These are phyloP conservation scores for Malurus elegans DNA, from an alignment of 2,113 vertebrate species.

Conservation along the genomic window DNA sequence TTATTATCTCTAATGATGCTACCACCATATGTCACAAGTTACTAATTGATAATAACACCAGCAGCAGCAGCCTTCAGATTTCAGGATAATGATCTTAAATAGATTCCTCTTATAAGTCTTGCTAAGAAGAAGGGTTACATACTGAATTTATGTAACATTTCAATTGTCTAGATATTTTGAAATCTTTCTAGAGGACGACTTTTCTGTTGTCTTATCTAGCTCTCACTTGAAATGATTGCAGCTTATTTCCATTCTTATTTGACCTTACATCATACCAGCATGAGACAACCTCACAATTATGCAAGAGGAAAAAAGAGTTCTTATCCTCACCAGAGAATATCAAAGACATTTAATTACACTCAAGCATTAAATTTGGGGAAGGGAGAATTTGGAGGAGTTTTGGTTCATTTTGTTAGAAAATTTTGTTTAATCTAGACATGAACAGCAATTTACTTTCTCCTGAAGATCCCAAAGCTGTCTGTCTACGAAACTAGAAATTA, in stretches of 20 bases:
- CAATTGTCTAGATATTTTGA: not conserved
- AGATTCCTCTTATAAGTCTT: not conserved
- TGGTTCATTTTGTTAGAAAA: not conserved
- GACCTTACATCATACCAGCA: not conserved
- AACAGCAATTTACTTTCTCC: not conserved
- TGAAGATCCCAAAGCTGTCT: not conserved
- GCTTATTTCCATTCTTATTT: not conserved
- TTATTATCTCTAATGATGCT: not conserved
- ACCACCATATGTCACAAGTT: not conserved
- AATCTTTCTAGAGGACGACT: not conserved
- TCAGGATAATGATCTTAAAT: not conserved
- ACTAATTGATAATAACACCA: not conserved
- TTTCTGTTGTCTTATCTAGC: not conserved
- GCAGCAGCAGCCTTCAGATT: not conserved
- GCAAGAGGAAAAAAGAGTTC: not conserved
- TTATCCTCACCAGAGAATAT: not conserved
- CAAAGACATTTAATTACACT: not conserved
- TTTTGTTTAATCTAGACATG: not conserved
- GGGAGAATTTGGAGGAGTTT: not conserved
- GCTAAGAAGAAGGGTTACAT: not conserved
- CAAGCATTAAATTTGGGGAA: not conserved
- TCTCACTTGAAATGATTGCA: not conserved
- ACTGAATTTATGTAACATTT: not conserved
- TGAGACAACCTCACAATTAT: not conserved
- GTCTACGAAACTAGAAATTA: not conserved